phyloP scores from a whole-genome alignment of 2,113 vertebrate genomes.

The Puffinus mauretanicus region DNA sequence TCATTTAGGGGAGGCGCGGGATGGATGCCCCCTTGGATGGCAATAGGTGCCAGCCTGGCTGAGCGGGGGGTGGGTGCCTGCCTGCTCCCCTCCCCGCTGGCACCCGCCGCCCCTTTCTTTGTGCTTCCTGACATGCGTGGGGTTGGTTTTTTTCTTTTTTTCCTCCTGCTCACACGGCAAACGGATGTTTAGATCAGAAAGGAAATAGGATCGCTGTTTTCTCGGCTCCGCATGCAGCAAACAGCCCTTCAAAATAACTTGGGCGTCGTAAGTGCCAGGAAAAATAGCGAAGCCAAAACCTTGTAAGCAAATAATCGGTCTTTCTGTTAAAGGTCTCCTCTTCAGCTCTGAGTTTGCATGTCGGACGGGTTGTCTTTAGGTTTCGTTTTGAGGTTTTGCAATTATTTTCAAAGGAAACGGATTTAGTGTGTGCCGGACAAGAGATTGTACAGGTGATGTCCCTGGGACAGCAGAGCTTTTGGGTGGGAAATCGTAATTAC shows the following conservation, averaged over 20 bases:
- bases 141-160: not conserved
- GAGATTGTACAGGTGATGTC: not conserved
- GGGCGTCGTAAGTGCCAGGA: conserved; percentile 15
- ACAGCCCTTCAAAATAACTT: conserved; percentile 61
- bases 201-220: conserved; percentile 56
- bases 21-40: not conserved
- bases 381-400: conserved; percentile 15
- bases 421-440: accelerated
- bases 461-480: not conserved
- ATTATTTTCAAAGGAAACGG: not conserved
- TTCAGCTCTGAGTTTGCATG: not conserved
- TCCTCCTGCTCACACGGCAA: not conserved
- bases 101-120: not conserved
- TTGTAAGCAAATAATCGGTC: conserved; percentile 38
- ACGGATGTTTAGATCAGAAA: conserved; percentile 67
- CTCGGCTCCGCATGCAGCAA: conserved; percentile 45
- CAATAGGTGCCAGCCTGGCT: not conserved
- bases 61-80: not conserved
- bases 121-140: not conserved
- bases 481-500: not conserved
- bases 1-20: accelerated
- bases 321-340: conserved; percentile 11
- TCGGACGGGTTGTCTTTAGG: not conserved
- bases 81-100: not conserved
- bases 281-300: conserved; percentile 1